phyloP scores from a whole-genome alignment of 2,888 invertebrate species.

The Drosophila algonquin region DNA sequence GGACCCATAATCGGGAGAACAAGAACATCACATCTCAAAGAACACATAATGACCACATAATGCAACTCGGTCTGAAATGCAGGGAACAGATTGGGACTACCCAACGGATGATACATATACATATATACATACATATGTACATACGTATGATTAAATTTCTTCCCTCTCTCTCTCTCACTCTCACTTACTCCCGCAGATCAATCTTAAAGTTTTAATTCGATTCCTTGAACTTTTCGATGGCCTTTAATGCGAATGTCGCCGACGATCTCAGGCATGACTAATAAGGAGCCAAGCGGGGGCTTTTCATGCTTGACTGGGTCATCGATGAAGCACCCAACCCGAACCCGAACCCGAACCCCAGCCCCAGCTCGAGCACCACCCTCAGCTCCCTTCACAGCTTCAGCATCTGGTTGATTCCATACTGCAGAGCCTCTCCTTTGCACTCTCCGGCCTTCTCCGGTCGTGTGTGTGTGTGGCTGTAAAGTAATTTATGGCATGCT shows the following conservation, averaged over 20 bases:
- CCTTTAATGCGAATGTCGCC: constrained; percentile 49
- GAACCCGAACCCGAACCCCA: constrained; percentile 6
- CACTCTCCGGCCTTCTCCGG: not conserved
- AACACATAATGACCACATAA: constrained; percentile 20
- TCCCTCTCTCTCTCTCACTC: not conserved
- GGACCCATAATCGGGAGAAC: constrained; percentile 18
- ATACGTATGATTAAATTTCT: not conserved
- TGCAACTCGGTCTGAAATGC: constrained; percentile 10
- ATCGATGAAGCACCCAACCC: constrained; percentile 51
- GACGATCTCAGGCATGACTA: constrained; percentile 62
- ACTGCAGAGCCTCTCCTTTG: not conserved
- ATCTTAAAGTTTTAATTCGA: constrained; percentile 17
- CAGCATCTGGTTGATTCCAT: not conserved
- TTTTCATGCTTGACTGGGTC: constrained; percentile 61
- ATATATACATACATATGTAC: too few relatives aligned
- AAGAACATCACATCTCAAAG: not conserved
- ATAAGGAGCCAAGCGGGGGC: constrained; percentile 67
- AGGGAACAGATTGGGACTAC: not conserved
- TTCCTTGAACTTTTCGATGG: constrained; percentile 29
- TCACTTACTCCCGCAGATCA: not conserved
- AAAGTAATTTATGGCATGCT: constrained; percentile 80
- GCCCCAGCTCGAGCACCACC: constrained; percentile 2
- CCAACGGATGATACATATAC: too few relatives aligned
- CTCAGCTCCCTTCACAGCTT: not conserved
- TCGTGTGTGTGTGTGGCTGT: constrained; percentile 23